Evolutionary conservation across 2,888 invertebrate species (phyloP).

Genomic region (Lepetodrilus schrolli): DNA sequence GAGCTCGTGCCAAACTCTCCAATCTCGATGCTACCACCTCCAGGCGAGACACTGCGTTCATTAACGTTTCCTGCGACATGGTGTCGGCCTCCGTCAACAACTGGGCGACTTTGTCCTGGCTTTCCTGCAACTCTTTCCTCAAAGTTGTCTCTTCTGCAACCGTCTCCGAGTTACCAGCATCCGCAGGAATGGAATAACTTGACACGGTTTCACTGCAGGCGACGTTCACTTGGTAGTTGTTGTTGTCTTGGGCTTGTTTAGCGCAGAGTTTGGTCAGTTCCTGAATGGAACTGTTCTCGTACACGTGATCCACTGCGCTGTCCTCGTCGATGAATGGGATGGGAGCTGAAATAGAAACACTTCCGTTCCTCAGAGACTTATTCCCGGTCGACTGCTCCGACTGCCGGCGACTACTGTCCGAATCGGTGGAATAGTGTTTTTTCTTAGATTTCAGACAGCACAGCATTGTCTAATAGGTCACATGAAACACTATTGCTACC

Average conservation of each 20-base stretch:
- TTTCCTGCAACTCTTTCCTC: conserved; percentile 27
- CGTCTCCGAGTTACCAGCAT: background rate
- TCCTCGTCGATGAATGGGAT: background rate
- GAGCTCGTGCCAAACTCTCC: conserved; percentile 71
- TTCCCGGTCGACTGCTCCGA: background rate
- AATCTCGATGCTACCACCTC: conserved; percentile 85
- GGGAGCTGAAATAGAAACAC: conserved; percentile 27
- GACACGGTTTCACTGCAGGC: background rate
- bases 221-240: conserved; percentile 5
- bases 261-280: conserved; percentile 9
- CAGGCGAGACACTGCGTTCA: conserved; percentile 83
- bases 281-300: conserved; percentile 16
- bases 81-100: conserved; percentile 35
- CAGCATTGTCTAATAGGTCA: conserved; percentile 6
- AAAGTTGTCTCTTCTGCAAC: background rate
- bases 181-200: background rate
- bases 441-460: conserved; percentile 7
- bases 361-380: conserved; percentile 29
- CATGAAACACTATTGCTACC: background rate
- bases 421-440: background rate
- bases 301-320: background rate
- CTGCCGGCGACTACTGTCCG: too few relatives aligned
- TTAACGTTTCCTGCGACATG: conserved; percentile 78
- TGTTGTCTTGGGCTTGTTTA: conserved; percentile 8
- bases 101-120: conserved; percentile 40